Base-by-base conservation (phyloP, 2,888 invertebrate genomes). In the Drymonia ruficornis region DNA sequence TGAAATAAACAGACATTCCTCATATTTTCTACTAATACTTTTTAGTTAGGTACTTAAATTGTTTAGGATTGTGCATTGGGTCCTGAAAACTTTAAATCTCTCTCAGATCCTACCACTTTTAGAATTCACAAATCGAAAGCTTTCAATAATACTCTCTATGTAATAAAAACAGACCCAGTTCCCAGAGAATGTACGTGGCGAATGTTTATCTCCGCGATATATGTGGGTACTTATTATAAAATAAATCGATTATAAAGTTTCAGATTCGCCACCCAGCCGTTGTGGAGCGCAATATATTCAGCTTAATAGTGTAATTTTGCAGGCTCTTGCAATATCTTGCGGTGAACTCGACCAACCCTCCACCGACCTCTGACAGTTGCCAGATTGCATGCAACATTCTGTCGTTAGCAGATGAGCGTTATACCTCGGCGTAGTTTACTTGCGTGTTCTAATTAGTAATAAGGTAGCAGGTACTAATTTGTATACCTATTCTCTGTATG, bases 221-320 rank as follows among this genome's bases (percentile, higher is more conserved):
- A 47, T 49, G 36, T 53, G 18, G 48, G 43, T 60, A 63, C 61
- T 63, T 55, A 61, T 63, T 69, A 60, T 63, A 63, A 72, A 78
- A 78, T 78, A 79, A 78, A 79, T 76, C 73, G 71, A 72, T 73
- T 72, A 65, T 64, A 70, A 76, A 78, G 69, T 80, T 78, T 69
- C 64, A 66, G 70, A 73, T 72, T 71, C 68, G 65, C 77, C 66
- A 64, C 61, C 69, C 61, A 65, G 68, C 66, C 65, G 71, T 67
- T 74, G 74, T 72, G 68, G 72, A 64, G 65, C 66, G 81, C 80
- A 77, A 82, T 83, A 82, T 82, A 83, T 82, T 82, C 70, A 70
- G 76, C 74, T 81, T 82, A 80, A 83, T 83, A 81, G 83, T 78
- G 81, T 83, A 83, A 83, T 83, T 83, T 81, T 80, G 80, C 78